Conservation (phyloP, 2,797 vertebrate species). For the Rhynchonycteris naso region DNA sequence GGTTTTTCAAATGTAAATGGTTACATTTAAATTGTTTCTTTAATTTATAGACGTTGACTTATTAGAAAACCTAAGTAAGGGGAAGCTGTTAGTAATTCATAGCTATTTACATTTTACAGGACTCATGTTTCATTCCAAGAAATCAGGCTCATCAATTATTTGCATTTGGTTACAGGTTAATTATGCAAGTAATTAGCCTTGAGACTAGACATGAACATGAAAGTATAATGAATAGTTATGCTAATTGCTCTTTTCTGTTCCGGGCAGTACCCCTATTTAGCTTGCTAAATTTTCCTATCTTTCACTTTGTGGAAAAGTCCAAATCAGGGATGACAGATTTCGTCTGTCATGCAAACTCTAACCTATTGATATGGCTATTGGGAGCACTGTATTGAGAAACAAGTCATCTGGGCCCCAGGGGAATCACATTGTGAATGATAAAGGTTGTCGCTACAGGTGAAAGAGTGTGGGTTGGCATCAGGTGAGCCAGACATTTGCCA, state of each 20-base stretch:
- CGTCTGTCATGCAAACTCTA: neutral
- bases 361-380: neutral
- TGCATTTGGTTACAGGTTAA: conserved; percentile 79
- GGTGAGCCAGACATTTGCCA: neutral
- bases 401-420: neutral
- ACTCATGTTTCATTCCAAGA: conserved; percentile 70
- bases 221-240: conserved; percentile 70
- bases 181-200: conserved; percentile 77
- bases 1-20: neutral
- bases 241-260: conserved; percentile 73
- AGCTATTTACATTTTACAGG: conserved; percentile 74
- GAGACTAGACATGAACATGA: conserved; percentile 67
- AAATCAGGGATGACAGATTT: neutral
- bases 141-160: conserved; percentile 78
- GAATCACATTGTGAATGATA: neutral
- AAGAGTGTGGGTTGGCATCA: neutral
- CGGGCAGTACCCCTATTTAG: neutral
- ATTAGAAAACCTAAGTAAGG: conserved; percentile 37
- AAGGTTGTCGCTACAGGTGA: neutral
- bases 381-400: neutral
- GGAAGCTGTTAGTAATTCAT: conserved; percentile 60
- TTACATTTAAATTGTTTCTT: conserved; percentile 40
- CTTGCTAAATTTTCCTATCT: conserved; percentile 17
- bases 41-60: conserved; percentile 36
- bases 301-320: conserved; percentile 10